Evolutionary conservation across 2,113 vertebrate genomes (phyloP).

Genomic region (Phylloscopus trochiloides): DNA sequence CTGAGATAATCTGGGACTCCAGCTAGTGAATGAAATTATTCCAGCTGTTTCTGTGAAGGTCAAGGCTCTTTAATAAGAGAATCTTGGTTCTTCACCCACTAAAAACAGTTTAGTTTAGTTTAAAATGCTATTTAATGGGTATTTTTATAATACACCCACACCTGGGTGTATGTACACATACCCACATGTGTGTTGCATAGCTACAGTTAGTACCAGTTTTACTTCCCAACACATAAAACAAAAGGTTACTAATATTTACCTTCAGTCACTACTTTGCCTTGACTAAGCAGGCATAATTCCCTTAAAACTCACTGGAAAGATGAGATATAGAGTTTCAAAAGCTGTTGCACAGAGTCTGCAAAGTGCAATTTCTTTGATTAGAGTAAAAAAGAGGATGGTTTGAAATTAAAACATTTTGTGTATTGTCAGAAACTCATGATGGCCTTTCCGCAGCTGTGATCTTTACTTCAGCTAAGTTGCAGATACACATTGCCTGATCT

Average conservation of each 20-base stretch:
- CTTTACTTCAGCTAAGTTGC: background rate
- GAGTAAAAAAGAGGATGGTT: background rate
- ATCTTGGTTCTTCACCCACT: background rate
- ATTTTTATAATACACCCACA: background rate
- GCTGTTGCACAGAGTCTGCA: background rate
- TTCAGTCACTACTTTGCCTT: background rate
- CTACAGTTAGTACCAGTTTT: background rate
- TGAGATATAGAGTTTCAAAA: background rate
- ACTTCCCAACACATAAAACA: background rate
- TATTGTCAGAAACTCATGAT: background rate
- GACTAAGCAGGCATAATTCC: background rate
- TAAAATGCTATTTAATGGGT: background rate
- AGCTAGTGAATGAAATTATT: background rate
- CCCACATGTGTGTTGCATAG: background rate
- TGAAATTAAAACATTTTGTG: background rate
- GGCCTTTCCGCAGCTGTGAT: background rate
- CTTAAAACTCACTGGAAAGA: background rate
- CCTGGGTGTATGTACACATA: background rate
- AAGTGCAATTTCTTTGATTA: background rate
- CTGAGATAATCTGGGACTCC: background rate
- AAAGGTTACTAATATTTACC: background rate
- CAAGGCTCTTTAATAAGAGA: background rate
- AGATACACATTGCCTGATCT: background rate
- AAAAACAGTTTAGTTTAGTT: background rate
- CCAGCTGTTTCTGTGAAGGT: background rate